Evolutionary conservation across 2,113 vertebrate genomes (phyloP), one percentile per base, ranked within the genome.

Genomic region (Phylloscopus trochiloides): DNA sequence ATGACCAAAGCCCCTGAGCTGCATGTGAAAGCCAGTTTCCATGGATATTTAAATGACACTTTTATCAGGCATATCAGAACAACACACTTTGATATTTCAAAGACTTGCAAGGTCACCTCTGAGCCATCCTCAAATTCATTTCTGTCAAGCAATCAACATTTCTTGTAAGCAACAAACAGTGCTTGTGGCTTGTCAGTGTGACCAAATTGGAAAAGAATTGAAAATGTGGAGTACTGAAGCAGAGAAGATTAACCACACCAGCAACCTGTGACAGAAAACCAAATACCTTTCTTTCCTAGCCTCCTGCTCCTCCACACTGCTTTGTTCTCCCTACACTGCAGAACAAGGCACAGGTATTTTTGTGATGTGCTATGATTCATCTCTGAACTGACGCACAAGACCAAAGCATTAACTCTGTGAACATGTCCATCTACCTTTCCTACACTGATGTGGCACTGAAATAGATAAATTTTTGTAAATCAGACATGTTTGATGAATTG

Each of bases 41-140:
- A 76, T 63, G 73, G 95, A 90, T 88, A 94, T 94, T 95, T 89
- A 97, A 90, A 76, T 86, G 45, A 88, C 84, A 84, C 65, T 95
- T 95, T 74, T 91, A 96, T 89, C 70, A 73, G 38, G 16, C 12
- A 3, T 79, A 88, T 94, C 90, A 90, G 71, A 94, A 66, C 25
- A 88, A 59, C 61, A 67, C 28, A 74, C 85, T 97, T 68, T 73
- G 78, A 67, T 90, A 94, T 92, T 95, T 90, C 1, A 7, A 95
- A 92, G 76, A 45, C 75, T 92, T 94, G 85, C 68, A 90, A 91
- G 94, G 92, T 96, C 88, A 84, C 32, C 25, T 91, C 80, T 63
- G 58, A 91, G 68, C 34, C 45, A 81, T 55, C 72, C 57, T 62
- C 94, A 91, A 92, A 96, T 86, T 95, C 38, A 92, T 85, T 92